Conservation (phyloP, 2,113 vertebrate species). For the Martes martes region DNA sequence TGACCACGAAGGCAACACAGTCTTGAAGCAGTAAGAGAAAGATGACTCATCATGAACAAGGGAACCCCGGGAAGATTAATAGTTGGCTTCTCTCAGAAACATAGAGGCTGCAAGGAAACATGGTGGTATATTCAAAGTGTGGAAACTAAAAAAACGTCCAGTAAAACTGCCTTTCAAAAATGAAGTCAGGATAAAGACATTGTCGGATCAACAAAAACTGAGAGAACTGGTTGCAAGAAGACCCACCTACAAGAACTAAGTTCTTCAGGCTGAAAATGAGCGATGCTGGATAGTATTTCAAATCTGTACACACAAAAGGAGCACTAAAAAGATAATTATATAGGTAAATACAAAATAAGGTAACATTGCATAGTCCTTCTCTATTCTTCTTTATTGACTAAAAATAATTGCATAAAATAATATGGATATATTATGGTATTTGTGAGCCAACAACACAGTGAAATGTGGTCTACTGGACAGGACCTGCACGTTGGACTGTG, state of each 20-base stretch:
- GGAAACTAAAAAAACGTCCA: no score
- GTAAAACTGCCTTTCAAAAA: neutral
- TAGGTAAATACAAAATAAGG: no score
- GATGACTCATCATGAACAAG: neutral
- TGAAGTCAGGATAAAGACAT: neutral
- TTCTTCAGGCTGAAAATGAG: neutral
- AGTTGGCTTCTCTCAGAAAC: neutral
- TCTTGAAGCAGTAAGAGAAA: neutral
- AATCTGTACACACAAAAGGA: no score
- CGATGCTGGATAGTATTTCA: no score
- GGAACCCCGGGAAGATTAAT: neutral
- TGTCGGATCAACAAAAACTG: neutral
- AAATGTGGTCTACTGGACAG: no score
- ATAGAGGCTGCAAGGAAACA: neutral
- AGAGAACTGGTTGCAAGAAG: neutral
- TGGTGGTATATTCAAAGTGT: neutral
- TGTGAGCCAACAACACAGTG: no score
- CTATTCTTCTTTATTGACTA: no score
- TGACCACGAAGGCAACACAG: neutral
- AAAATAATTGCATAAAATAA: no score
- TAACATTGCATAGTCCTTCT: no score
- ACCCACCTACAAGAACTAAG: neutral
- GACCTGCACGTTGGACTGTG: no score
- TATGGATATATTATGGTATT: no score
- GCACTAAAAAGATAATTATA: no score